Conservation (phyloP, 1,140 invertebrate genomes). For the Hycleus phaleratus region DNA sequence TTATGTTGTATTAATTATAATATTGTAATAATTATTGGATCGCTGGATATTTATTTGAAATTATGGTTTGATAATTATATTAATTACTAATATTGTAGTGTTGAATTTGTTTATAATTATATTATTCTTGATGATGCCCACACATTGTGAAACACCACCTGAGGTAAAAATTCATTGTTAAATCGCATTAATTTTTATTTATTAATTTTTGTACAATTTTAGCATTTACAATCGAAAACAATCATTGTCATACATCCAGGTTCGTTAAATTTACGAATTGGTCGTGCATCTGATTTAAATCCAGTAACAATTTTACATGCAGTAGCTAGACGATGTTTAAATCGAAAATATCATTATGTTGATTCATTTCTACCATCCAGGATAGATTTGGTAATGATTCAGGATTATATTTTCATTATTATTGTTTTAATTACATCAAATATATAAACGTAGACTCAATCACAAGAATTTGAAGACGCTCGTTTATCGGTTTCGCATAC, state of each 20-base stretch:
- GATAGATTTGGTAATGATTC: conserved; percentile 42
- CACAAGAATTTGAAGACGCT: conserved; percentile 74
- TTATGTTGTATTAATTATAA: too few relatives aligned
- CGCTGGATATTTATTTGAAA: too few relatives aligned
- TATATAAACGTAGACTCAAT: conserved; percentile 45
- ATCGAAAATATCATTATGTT: conserved; percentile 41
- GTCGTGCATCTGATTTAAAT: conserved; percentile 79
- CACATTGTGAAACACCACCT: conserved; percentile 14
- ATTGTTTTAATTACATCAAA: too few relatives aligned
- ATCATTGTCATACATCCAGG: conserved; percentile 94
- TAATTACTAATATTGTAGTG: too few relatives aligned
- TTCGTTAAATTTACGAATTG: conserved; percentile 80
- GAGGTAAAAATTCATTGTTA: conserved; percentile 10
- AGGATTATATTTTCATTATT: too few relatives aligned
- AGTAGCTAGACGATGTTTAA: conserved; percentile 60
- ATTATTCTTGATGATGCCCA: conserved; percentile 3
- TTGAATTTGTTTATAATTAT: neutral
- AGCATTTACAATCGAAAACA: conserved; percentile 54
- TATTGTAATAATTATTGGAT: too few relatives aligned
- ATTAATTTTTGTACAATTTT: neutral
- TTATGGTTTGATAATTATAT: too few relatives aligned
- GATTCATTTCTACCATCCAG: conserved; percentile 60
- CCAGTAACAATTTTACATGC: conserved; percentile 81
- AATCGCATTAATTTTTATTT: neutral
- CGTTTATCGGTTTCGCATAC: conserved; percentile 73